These are phyloP conservation scores for Epizoanthus illoricatus DNA, from an alignment of 92 coral and sea anemone genomes.

Conservation along the genomic window DNA sequence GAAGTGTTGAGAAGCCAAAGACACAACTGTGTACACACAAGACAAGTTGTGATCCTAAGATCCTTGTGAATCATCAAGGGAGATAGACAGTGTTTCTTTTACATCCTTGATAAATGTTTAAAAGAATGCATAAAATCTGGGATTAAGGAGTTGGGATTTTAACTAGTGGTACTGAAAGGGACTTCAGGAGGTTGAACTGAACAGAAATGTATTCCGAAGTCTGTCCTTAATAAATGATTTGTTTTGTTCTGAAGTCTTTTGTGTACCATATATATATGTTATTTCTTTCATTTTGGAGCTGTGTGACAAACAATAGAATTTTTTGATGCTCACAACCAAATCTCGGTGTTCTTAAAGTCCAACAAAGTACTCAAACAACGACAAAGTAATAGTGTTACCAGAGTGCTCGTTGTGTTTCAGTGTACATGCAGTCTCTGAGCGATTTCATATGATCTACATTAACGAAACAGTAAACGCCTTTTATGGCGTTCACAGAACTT, in stretches of 20 bases:
- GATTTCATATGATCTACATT: slow-evolving; percentile 5
- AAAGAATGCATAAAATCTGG: not conserved
- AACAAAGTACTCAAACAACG: not conserved
- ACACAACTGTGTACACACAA: slow-evolving; percentile 25
- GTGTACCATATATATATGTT: slow-evolving; percentile 10
- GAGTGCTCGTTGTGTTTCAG: not conserved
- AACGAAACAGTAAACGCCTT: not conserved
- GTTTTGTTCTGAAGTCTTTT: slow-evolving; percentile 21
- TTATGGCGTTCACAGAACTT: not conserved
- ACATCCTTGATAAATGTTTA: not conserved
- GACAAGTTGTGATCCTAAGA: slow-evolving; percentile 16
- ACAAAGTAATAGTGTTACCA: slow-evolving; percentile 7
- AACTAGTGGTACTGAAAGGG: not conserved
- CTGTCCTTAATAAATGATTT: slow-evolving; percentile 8
- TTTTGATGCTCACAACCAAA: not conserved
- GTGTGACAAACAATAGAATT: not conserved
- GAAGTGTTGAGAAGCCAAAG: slow-evolving; percentile 55
- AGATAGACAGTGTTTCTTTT: not conserved
- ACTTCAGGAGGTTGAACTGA: not conserved
- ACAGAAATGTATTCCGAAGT: not conserved
- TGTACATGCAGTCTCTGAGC: not conserved
- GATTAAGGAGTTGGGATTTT: not conserved
- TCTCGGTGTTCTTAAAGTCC: not conserved
- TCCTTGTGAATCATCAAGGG: not conserved
- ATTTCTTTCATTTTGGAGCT: slow-evolving; percentile 1